Percentiles rank a stretch among this genome's conserved stretches.
Evolutionary conservation across 2,797 vertebrate genomes (phyloP).

Genomic region (Liparis tanakae): DNA sequence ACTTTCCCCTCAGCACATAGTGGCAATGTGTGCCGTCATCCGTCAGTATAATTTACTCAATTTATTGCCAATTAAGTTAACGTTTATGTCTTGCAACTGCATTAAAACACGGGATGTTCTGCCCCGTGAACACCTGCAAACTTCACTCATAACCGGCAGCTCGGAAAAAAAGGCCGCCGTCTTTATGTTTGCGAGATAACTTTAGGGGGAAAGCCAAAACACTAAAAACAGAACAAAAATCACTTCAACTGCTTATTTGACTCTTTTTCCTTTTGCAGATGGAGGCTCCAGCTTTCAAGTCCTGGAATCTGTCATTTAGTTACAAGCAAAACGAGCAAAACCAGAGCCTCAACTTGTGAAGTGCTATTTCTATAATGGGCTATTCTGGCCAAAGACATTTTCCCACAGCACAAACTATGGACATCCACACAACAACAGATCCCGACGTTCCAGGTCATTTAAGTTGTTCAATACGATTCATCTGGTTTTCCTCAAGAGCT

Average conservation of each 20-base stretch:
- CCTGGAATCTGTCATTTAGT: constrained; percentile 4
- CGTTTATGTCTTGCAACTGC: constrained; percentile 16
- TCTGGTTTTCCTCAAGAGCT: constrained; percentile 42
- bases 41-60: constrained; percentile 38
- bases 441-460: constrained; percentile 33
- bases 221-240: background rate
- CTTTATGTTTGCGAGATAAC: background rate
- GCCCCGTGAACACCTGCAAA: background rate
- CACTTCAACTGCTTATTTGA: constrained; percentile 7
- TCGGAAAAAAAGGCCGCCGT: constrained; percentile 29
- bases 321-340: constrained; percentile 7
- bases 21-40: constrained; percentile 48
- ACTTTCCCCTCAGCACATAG: constrained; percentile 37
- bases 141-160: background rate
- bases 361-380: background rate
- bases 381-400: constrained; percentile 7
- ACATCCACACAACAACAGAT: constrained; percentile 5
- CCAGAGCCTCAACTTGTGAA: background rate
- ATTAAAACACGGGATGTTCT: background rate
- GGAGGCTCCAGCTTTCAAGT: background rate
- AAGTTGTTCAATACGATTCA: constrained; percentile 42
- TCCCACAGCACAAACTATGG: constrained; percentile 23
- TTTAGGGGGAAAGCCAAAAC: background rate
- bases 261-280: constrained; percentile 3
- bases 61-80: constrained; percentile 29